Base-by-base conservation (phyloP, 2,113 vertebrate genomes). In the Nanger granti region DNA sequence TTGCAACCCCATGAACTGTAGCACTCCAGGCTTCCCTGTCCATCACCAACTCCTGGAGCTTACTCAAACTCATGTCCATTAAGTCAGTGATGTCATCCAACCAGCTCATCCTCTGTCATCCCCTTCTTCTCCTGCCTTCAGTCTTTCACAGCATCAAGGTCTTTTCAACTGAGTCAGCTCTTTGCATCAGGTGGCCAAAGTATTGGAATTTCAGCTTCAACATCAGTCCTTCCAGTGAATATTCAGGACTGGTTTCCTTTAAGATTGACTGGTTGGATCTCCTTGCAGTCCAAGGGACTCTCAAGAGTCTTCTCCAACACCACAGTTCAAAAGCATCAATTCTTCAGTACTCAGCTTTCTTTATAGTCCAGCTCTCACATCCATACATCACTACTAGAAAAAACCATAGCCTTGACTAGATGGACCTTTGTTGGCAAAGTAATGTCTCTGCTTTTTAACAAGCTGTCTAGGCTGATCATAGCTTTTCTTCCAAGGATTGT, bases 361-460 rank as follows among this genome's bases (percentile, higher is more conserved):
- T 69, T 69, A n/a, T n/a, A 69, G 34, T 69, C n/a, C 69, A 73
- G 69, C 8, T 73, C 20, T 41, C n/a, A 73, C n/a, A 41, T 73
- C 20, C n/a, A 73, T 73, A 41, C 10, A 37, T 73, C n/a, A 73
- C 20, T 6, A 24, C 69, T 73, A 37, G 66, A n/a, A 37, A 37
- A 73, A 37, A 73, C 66, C 66, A 24, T 73, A 73, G n/a, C 20
- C 9, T 73, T 73, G n/a, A 73, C n/a, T 73, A 73, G n/a, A 41
- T 0, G 0, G 69, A 73, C 5, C 10, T 37, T 37, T 73, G 20
- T 73, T 41, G 69, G 5, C n/a, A 73, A 73, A 73, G n/a, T 73
- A 73, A 73, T 24, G 5, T 41, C n/a, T 73, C n/a, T 41, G 69
- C 69, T 41, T 73, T 41, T 73, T 24, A 73, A 24, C 12, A 73